These are phyloP conservation scores for Scaptomyza flava DNA, from an alignment of 2,888 invertebrate species.

Conservation along the genomic window DNA sequence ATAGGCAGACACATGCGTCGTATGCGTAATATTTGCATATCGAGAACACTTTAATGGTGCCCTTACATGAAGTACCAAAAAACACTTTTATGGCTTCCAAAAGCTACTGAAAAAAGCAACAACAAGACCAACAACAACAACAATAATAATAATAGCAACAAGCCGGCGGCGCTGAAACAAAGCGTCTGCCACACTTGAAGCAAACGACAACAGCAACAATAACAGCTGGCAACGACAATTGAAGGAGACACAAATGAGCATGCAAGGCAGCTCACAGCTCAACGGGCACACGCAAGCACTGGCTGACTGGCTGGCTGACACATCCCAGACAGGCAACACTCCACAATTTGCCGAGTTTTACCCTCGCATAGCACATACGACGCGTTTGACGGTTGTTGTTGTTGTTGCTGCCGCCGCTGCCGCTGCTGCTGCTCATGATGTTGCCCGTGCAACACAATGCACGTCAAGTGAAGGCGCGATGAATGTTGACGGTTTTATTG, in stretches of 20 bases:
- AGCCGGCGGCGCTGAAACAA: slow-evolving; percentile 44
- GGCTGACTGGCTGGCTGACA: slow-evolving; percentile 17
- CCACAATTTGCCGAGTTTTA: slow-evolving; percentile 26
- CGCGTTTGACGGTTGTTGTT: slow-evolving; percentile 46
- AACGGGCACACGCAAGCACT: slow-evolving; percentile 44
- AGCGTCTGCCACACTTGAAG: slow-evolving; percentile 49
- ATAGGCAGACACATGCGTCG: slow-evolving; percentile 28
- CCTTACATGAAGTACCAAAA: slow-evolving; percentile 39
- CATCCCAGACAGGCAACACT: slow-evolving; percentile 30
- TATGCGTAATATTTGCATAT: slow-evolving; percentile 54
- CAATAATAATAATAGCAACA: slow-evolving; percentile 30
- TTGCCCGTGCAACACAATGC: slow-evolving; percentile 53
- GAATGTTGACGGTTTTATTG: slow-evolving; percentile 69
- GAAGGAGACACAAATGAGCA: slow-evolving; percentile 77
- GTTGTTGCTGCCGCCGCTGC: not conserved
- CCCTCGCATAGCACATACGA: slow-evolving; percentile 67
- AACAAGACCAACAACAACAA: slow-evolving; percentile 32
- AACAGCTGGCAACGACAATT: slow-evolving; percentile 64
- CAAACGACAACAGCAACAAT: slow-evolving; percentile 34
- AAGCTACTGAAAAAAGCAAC: slow-evolving; percentile 40
- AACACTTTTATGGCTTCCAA: slow-evolving; percentile 65
- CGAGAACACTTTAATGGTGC: slow-evolving; percentile 22
- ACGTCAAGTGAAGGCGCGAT: slow-evolving; percentile 72
- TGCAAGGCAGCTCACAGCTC: slow-evolving; percentile 73
- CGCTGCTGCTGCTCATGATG: not conserved